A percentile compares a stretch with the other conserved stretches of the same genome.
Evolutionary conservation across 1,140 invertebrate species (phyloP).

Genomic region (Octopus bimaculoides): DNA sequence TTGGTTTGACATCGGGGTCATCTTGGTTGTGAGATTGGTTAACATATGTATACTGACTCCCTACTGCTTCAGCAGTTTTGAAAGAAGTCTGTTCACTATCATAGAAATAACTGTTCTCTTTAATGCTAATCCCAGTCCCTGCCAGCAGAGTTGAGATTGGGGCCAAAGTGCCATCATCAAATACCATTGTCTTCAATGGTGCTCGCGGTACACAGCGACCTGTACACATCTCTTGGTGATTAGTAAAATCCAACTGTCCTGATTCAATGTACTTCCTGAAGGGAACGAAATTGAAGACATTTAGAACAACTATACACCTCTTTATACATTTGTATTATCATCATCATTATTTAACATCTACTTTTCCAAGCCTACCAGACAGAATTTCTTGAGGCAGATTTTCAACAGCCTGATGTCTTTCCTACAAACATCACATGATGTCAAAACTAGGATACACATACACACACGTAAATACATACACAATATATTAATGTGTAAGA

Average conservation of each 20-base stretch:
- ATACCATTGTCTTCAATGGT: conserved; percentile 19
- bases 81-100: not conserved
- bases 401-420: no score
- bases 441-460: no score
- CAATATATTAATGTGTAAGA: no score
- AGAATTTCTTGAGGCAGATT: no score
- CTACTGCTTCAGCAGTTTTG: not conserved
- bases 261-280: conserved; percentile 55
- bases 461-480: no score
- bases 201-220: conserved; percentile 41
- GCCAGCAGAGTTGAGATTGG: conserved; percentile 6
- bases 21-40: not conserved
- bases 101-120: not conserved
- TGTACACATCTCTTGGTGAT: conserved; percentile 50
- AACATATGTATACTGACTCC: not conserved
- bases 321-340: no score
- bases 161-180: conserved; percentile 12
- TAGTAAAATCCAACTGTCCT: conserved; percentile 51
- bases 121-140: not conserved
- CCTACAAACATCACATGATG: no score
- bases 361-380: no score
- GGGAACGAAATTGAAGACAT: not conserved
- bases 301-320: no score
- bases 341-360: no score
- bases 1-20: conserved; percentile 11